Evolutionary conservation across 2,797 vertebrate genomes (phyloP).

Genomic region (Myotis vivesi): DNA sequence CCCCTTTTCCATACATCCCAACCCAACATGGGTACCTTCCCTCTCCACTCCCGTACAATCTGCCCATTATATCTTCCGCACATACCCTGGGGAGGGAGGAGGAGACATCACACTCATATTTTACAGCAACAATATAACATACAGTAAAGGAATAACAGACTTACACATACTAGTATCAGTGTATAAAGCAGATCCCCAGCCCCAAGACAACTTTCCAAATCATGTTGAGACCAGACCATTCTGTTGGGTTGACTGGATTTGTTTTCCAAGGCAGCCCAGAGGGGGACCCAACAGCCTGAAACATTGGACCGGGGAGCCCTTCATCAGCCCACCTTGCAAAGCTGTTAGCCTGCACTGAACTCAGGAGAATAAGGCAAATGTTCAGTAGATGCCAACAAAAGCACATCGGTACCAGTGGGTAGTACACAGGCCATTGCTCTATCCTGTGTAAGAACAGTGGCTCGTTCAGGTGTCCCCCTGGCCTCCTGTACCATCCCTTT

Average conservation of each 20-base stretch:
- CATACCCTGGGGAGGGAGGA: neutral
- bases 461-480: neutral
- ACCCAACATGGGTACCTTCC: neutral
- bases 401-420: neutral
- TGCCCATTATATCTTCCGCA: neutral
- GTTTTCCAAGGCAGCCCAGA: neutral
- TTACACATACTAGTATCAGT: neutral
- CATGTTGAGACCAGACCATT: neutral
- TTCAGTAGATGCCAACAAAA: neutral
- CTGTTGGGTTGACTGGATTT: neutral
- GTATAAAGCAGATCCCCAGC: neutral
- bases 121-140: neutral
- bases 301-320: neutral
- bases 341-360: neutral
- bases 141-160: neutral
- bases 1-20: neutral
- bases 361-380: neutral
- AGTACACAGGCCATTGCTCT: neutral
- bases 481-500: neutral
- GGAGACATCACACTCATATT: neutral
- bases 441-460: neutral
- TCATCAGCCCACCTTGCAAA: neutral
- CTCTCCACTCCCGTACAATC: neutral
- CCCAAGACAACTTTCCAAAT: neutral
- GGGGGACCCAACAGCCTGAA: neutral